Percentiles rank a stretch among this genome's conserved stretches.
Conservation (phyloP, 64 coral and sea anemone species). For the Pocillopora damicornis region DNA sequence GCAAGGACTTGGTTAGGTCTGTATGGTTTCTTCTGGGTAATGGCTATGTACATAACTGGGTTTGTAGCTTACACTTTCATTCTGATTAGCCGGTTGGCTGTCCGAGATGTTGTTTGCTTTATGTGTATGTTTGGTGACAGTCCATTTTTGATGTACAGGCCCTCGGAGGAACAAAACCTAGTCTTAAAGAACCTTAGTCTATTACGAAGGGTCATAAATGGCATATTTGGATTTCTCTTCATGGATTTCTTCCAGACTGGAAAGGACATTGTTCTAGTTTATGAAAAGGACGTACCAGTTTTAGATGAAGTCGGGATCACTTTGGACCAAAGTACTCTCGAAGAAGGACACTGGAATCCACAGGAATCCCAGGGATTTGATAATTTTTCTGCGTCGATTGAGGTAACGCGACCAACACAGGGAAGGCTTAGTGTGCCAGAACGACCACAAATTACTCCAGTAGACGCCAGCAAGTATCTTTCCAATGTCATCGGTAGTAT, state of each 20-base stretch:
- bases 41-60: constrained; percentile 87
- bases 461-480: constrained; percentile 70
- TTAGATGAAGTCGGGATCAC: background rate
- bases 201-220: constrained; percentile 26
- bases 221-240: constrained; percentile 68
- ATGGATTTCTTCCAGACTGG: constrained; percentile 72
- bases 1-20: constrained; percentile 51
- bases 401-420: constrained; percentile 12
- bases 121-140: constrained; percentile 85
- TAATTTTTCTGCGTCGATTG: constrained; percentile 6
- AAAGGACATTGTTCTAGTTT: constrained; percentile 77
- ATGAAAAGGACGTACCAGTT: constrained; percentile 39
- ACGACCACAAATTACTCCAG: constrained; percentile 48
- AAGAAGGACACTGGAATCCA: constrained; percentile 5
- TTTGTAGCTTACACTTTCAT: constrained; percentile 91
- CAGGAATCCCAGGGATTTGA: background rate
- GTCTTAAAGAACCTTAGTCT: constrained; percentile 36
- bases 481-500: constrained; percentile 68
- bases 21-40: constrained; percentile 79
- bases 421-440: constrained; percentile 47
- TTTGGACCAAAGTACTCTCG: constrained; percentile 9
- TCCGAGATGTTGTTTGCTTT: constrained; percentile 80
- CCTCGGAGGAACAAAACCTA: background rate
- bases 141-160: constrained; percentile 67
- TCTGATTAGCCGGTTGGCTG: constrained; percentile 64